A percentile compares a stretch with the other conserved stretches of the same genome.
These are phyloP conservation scores for Seira musarum DNA, from an alignment of 2,888 invertebrate species.

Conservation along the genomic window DNA sequence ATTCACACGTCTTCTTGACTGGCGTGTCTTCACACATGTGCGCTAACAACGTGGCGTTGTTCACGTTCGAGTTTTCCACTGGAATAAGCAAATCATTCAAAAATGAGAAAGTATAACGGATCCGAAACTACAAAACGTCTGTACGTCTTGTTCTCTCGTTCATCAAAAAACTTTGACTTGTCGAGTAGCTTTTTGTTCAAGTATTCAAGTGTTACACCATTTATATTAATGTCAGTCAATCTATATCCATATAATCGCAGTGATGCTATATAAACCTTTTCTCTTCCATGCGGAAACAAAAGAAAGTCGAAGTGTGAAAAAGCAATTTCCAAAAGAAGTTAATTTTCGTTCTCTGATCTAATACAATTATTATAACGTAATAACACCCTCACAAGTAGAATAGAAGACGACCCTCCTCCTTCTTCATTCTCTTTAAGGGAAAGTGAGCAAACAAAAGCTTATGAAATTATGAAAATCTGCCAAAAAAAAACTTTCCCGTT, in stretches of 20 bases:
- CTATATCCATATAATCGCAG: too few species aligned
- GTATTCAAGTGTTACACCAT: too few species aligned
- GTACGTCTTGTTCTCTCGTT: neutral
- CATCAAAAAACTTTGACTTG: too few species aligned
- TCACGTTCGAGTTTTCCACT: conserved; percentile 47
- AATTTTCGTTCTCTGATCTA: neutral
- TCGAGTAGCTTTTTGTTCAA: too few species aligned
- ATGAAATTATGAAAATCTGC: conserved; percentile 35
- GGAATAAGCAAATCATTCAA: conserved; percentile 8
- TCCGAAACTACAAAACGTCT: too few species aligned
- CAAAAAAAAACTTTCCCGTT: conserved; percentile 17
- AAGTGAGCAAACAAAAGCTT: neutral
- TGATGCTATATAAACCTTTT: too few species aligned
- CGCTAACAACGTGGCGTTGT: conserved; percentile 59
- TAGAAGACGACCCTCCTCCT: too few species aligned
- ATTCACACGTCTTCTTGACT: conserved; percentile 61
- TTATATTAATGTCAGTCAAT: too few species aligned
- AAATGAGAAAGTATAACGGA: too few species aligned
- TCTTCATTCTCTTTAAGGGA: neutral
- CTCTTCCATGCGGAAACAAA: neutral
- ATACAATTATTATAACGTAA: neutral
- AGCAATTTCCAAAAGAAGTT: neutral
- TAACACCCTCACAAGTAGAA: too few species aligned
- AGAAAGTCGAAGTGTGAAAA: neutral
- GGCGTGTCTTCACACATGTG: conserved; percentile 64